phyloP scores from a whole-genome alignment of 2,888 invertebrate species.

The Andricus curvator region DNA sequence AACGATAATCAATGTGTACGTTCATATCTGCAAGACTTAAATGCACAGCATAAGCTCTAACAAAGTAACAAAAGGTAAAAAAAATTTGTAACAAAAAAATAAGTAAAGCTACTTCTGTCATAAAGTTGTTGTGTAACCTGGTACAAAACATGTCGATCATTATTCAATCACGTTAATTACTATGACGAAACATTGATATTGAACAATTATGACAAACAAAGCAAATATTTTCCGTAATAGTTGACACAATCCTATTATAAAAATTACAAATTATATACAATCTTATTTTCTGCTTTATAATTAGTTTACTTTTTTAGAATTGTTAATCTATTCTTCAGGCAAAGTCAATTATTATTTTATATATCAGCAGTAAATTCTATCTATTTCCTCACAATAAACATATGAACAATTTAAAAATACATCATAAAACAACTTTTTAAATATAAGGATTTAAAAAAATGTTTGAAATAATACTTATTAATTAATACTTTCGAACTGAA shows the following conservation, averaged over 20 bases:
- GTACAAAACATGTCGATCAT: constrained; percentile 36
- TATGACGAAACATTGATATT: constrained; percentile 41
- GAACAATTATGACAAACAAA: constrained; percentile 28
- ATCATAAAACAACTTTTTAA: no score
- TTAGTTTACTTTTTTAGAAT: constrained; percentile 1
- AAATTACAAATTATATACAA: constrained; percentile 31
- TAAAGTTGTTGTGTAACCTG: constrained; percentile 38
- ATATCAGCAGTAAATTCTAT: no score
- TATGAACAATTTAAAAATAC: no score
- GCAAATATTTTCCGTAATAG: constrained; percentile 9
- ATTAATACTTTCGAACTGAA: no score
- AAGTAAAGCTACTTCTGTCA: constrained; percentile 19
- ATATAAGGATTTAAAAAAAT: no score
- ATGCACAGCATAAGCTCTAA: not conserved
- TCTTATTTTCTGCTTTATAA: not conserved
- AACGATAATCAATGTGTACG: not conserved
- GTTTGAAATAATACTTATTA: no score
- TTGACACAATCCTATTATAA: constrained; percentile 29
- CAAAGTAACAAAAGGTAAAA: constrained; percentile 19
- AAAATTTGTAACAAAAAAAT: not conserved
- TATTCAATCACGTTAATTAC: constrained; percentile 41
- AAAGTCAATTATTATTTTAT: not conserved
- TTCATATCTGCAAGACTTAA: not conserved
- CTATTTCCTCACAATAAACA: no score
- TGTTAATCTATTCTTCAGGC: not conserved